Conservation (phyloP, 2,888 invertebrate species). For the Micropterix aruncella region DNA sequence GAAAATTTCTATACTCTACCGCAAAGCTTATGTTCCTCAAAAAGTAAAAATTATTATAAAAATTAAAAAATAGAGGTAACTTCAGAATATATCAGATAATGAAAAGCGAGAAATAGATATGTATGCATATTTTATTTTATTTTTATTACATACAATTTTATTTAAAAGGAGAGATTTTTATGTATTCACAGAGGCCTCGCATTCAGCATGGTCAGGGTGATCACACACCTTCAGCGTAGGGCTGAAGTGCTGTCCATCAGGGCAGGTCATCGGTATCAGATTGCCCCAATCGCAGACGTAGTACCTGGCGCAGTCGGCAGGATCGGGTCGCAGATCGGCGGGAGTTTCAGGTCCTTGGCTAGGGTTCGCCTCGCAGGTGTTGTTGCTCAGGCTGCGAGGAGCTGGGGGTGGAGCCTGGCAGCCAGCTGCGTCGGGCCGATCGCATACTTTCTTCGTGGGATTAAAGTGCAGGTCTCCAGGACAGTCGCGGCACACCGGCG, state of each 20-base stretch:
- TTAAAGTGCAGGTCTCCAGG: constrained; percentile 18
- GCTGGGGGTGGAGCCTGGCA: constrained; percentile 9
- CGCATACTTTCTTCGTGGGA: constrained; percentile 16
- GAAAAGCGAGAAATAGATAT: no score
- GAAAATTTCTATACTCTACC: no score
- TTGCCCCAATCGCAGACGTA: constrained; percentile 15
- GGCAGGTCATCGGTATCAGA: constrained; percentile 8
- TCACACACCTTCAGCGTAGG: constrained; percentile 6
- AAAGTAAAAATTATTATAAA: no score
- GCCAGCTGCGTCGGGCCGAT: constrained; percentile 14
- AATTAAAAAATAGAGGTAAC: no score
- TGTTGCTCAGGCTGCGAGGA: no score
- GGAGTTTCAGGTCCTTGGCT: constrained; percentile 5
- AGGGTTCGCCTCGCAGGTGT: no score
- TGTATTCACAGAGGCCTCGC: no score
- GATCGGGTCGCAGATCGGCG: constrained; percentile 17
- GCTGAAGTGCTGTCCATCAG: constrained; percentile 7
- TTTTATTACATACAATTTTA: no score
- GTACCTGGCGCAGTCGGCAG: constrained; percentile 18
- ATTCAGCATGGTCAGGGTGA: constrained; percentile 5
- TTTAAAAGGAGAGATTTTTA: no score
- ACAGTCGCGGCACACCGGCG: constrained; percentile 17
- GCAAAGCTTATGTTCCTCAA: no score
- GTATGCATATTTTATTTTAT: no score
- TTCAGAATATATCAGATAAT: no score